Percentiles rank a stretch among this genome's conserved stretches.
Conservation (phyloP, 2,888 invertebrate genomes). For the Agonopterix subpropinquella region DNA sequence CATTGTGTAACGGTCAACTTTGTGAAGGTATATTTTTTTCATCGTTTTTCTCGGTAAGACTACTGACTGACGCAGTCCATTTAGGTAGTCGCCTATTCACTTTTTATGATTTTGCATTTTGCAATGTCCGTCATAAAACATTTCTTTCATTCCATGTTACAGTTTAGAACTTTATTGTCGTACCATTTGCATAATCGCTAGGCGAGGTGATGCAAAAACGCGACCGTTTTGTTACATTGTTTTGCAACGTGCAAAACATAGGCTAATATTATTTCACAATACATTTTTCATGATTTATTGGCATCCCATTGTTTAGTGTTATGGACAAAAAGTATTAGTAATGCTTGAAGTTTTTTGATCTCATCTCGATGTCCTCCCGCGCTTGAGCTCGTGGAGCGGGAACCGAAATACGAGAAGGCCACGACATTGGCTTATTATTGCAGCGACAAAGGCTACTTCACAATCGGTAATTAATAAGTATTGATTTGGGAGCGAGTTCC, state of each 20-base stretch:
- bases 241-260: conserved; percentile 51
- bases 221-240: conserved; percentile 57
- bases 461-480: conserved; percentile 55
- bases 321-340: conserved; percentile 44
- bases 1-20: conserved; percentile 26
- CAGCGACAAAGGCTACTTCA: conserved; percentile 51
- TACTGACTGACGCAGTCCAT: conserved; percentile 45
- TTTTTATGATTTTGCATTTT: conserved; percentile 50
- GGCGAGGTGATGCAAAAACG: conserved; percentile 62
- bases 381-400: conserved; percentile 27
- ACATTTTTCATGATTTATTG: conserved; percentile 67
- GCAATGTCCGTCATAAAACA: conserved; percentile 52
- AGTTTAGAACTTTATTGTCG: conserved; percentile 64
- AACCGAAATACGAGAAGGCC: conserved; percentile 56
- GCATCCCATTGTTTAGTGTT: conserved; percentile 43
- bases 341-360: conserved; percentile 46
- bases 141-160: conserved; percentile 55
- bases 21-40: conserved; percentile 22
- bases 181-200: conserved; percentile 70
- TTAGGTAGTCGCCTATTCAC: conserved; percentile 57
- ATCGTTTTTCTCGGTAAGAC: conserved; percentile 45
- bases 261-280: conserved; percentile 55
- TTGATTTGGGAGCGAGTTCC: conserved; percentile 44
- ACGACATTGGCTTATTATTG: conserved; percentile 55
- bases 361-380: conserved; percentile 38